These are phyloP conservation scores for Fulica atra DNA, from an alignment of 2,113 vertebrate species.

Conservation along the genomic window DNA sequence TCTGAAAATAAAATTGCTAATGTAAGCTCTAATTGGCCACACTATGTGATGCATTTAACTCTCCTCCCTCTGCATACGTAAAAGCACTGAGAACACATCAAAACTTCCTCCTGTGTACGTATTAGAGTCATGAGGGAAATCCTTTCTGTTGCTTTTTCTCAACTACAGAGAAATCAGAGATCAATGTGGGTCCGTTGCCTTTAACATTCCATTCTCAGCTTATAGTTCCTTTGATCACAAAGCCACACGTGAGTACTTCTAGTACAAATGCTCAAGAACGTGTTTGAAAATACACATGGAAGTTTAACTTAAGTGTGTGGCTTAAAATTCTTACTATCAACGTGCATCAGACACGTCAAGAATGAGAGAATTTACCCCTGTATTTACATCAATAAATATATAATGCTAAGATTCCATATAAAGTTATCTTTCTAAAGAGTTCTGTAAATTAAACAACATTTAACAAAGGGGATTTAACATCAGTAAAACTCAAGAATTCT, in stretches of 20 bases:
- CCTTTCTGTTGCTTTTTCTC: not conserved
- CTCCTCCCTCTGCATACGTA: not conserved
- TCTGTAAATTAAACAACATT: not conserved
- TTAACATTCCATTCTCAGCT: not conserved
- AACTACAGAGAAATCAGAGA: not conserved
- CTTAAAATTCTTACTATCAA: not conserved
- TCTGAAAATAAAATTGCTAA: conserved; percentile 73
- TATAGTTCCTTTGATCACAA: not conserved
- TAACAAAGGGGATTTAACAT: not conserved
- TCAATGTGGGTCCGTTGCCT: not conserved
- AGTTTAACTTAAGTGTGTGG: not conserved
- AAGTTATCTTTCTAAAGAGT: not conserved
- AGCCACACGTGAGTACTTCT: not conserved
- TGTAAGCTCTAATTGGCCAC: not conserved
- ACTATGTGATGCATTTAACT: not conserved
- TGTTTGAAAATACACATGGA: not conserved
- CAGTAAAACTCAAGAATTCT: not conserved
- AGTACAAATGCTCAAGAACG: not conserved
- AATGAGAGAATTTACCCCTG: not conserved
- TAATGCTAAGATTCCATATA: not conserved
- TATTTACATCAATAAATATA: not conserved
- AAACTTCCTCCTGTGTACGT: not conserved
- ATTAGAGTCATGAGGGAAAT: not conserved
- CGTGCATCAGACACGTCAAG: not conserved
- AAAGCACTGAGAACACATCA: not conserved